These are phyloP conservation scores for Gisinianus flammeolus DNA, from an alignment of 2,888 invertebrate genomes.

Conservation along the genomic window DNA sequence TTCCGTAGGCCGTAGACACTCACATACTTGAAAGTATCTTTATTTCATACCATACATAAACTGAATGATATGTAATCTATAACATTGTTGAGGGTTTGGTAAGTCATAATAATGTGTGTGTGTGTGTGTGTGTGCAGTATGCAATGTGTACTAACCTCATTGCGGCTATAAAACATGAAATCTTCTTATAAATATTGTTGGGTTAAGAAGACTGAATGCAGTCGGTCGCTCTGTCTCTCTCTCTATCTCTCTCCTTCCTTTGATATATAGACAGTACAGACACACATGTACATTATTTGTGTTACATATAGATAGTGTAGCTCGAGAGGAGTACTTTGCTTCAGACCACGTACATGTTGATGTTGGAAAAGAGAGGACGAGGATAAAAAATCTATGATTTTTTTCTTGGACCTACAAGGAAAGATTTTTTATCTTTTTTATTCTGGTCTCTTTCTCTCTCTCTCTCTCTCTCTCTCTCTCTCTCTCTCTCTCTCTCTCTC, in stretches of 20 bases:
- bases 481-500: constrained; percentile 15
- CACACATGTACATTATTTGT: no score
- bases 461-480: not conserved
- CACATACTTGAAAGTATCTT: no score
- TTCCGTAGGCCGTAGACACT: not conserved
- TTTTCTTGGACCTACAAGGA: constrained; percentile 42
- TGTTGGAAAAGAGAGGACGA: constrained; percentile 13
- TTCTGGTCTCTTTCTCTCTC: constrained; percentile 26
- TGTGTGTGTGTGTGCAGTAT: no score
- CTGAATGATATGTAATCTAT: not conserved
- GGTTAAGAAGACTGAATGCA: not conserved
- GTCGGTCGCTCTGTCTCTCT: not conserved
- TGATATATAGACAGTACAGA: no score
- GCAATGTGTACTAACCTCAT: not conserved
- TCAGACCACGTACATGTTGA: not conserved
- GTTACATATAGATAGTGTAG: no score
- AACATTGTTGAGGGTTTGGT: not conserved
- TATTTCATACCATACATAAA: not conserved
- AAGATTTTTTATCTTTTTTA: constrained; percentile 42
- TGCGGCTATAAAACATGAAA: constrained; percentile 8
- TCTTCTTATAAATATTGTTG: constrained; percentile 9
- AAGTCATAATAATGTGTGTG: not conserved
- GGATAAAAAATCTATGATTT: constrained; percentile 36
- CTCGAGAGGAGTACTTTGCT: no score
- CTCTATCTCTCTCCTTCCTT: not conserved